phyloP scores from a whole-genome alignment of 2,888 invertebrate species.

The Rhaphigaster nebulosa region DNA sequence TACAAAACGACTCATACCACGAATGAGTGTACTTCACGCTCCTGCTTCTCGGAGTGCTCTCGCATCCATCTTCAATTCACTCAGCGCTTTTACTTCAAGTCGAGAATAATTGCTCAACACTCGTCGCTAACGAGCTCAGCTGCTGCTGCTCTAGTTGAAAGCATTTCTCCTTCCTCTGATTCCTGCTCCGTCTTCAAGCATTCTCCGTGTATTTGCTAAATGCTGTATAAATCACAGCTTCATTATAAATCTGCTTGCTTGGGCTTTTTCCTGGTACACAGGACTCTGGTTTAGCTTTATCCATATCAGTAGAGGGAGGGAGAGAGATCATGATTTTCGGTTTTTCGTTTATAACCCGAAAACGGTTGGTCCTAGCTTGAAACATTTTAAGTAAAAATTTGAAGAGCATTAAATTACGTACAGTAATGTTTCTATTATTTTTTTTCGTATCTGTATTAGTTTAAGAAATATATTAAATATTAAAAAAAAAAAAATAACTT shows the following conservation, averaged over 20 bases:
- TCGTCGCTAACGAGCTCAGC: neutral
- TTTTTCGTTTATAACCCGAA: no score
- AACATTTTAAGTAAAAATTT: no score
- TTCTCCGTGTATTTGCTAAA: neutral
- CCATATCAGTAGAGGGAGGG: no score
- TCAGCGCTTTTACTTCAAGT: neutral
- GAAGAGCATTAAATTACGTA: no score
- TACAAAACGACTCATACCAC: no score
- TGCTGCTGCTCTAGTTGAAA: neutral
- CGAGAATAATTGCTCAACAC: neutral
- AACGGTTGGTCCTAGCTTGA: no score
- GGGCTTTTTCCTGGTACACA: neutral
- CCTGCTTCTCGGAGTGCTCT: neutral
- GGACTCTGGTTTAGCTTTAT: neutral
- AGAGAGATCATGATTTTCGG: no score
- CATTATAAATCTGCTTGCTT: neutral
- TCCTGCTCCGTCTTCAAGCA: neutral
- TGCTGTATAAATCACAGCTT: neutral
- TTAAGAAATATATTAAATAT: no score
- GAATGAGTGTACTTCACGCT: neutral
- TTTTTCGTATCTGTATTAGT: no score
- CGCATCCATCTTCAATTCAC: conserved; percentile 4
- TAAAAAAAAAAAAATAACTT: no score
- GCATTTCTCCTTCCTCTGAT: neutral
- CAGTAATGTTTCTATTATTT: no score